Evolutionary conservation across 2,113 vertebrate species (phyloP), one percentile per base, ranked within the genome.

Genomic region (Ptychochromis oligacanthus): DNA sequence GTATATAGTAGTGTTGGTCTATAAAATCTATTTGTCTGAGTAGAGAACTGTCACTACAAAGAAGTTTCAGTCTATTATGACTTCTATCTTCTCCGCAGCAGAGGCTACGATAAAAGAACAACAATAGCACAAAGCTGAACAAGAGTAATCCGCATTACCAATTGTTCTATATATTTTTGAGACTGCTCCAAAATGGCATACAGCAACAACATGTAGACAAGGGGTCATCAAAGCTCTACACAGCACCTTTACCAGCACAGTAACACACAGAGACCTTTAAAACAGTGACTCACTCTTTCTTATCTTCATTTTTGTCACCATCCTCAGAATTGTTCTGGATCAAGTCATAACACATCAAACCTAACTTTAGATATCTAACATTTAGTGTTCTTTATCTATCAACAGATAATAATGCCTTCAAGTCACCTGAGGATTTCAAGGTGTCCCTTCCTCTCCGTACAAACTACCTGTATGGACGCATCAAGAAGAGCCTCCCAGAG

Each of bases 401-500:
- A 14, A 78, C 92, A 99, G 98, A 96, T 90, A 98, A 96, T 88
- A 99, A 96, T 38, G 97, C 97, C 7, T 99, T 99, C 91, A 99
- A 99, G 92, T 97, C 98, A 0, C 98, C 98, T 0, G 98, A 99
- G 88, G 98, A 97, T 0, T 99, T 99, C 91, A 99, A 99, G 84
- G 97, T 99, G 55, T 97, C 98, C 84, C 97, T 99, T 3, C 96
- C 98, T 0, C 96, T 99, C 43, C 98, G 98, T 60, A 99, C 98
- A 0, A 99, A 99, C 91, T 99, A 99, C 93, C 93, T 99, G 67
- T 99, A 98, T 0, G 98, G 97, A 55, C 98, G 97, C 92, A 96
- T 99, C 91, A 98, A 98, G 96, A 99, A 99, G 95, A 98, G 96
- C 1, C 94, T 99, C 59, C 98, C 98, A 0, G 98, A 99, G 91